Evolutionary conservation across 1,140 invertebrate species (phyloP).

Genomic region (Leptonema lineaticorne): DNA sequence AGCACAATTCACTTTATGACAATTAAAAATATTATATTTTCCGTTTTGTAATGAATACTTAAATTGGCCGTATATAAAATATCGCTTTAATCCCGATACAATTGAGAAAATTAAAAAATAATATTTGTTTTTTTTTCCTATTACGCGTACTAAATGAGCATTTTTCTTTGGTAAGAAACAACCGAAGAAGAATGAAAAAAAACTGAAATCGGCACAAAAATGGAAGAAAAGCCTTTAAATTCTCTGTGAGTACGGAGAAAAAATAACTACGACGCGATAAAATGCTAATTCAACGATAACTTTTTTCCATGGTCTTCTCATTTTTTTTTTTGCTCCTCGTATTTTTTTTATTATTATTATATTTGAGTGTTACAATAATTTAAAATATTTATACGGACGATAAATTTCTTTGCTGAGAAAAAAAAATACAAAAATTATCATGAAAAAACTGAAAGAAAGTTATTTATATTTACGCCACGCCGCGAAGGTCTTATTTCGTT

Average conservation of each 20-base stretch:
- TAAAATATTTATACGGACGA: conserved; percentile 2
- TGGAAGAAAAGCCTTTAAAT: not conserved
- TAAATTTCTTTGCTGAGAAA: not conserved
- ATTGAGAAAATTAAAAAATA: conserved; percentile 18
- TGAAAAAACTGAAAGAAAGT: not conserved
- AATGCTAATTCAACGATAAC: conserved; percentile 11
- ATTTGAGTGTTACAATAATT: not conserved
- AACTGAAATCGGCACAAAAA: not conserved
- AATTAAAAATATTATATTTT: conserved; percentile 32
- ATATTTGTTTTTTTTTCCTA: conserved; percentile 34
- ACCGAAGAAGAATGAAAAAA: not conserved
- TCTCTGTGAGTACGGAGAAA: conserved; percentile 7
- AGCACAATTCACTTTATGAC: too few relatives aligned
- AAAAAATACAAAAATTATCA: not conserved
- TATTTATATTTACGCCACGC: too few relatives aligned
- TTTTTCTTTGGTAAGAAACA: conserved; percentile 21
- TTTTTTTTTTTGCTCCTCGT: not conserved
- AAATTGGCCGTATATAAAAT: conserved; percentile 39
- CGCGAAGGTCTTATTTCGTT: too few relatives aligned
- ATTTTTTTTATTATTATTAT: too few relatives aligned
- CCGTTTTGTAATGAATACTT: conserved; percentile 35
- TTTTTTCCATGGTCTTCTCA: not conserved
- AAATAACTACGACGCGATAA: not conserved
- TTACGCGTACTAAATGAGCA: conserved; percentile 30
- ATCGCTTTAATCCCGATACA: conserved; percentile 32